Percentiles rank a stretch among this genome's conserved stretches.
These are phyloP conservation scores for Cryptoprocta ferox DNA, from an alignment of 2,797 vertebrate species.

Conservation along the genomic window DNA sequence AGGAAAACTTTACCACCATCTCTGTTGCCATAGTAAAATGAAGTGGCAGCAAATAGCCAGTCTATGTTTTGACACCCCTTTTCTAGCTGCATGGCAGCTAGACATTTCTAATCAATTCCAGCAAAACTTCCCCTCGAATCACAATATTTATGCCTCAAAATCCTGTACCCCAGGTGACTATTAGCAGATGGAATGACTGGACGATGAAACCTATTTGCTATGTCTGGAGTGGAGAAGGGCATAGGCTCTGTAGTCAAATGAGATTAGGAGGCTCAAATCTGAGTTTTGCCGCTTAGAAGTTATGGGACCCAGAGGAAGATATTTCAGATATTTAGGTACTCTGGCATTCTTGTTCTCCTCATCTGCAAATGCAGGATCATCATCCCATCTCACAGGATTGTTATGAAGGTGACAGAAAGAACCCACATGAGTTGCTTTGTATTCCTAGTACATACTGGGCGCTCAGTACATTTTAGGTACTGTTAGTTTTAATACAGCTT, in stretches of 20 bases:
- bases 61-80: neutral
- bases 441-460: neutral
- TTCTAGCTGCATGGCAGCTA: neutral
- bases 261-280: neutral
- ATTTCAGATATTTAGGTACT: neutral
- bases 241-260: neutral
- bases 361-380: neutral
- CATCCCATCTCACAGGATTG: neutral
- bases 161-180: neutral
- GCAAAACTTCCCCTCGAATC: neutral
- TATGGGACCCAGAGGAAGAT: neutral
- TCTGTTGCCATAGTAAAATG: constrained; percentile 62
- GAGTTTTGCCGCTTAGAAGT: neutral
- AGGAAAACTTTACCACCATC: constrained; percentile 49
- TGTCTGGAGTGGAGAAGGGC: neutral
- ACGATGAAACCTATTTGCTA: neutral
- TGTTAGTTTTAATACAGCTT: neutral
- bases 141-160: constrained; percentile 31
- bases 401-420: neutral
- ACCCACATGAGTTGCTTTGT: neutral
- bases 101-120: constrained; percentile 54
- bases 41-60: constrained; percentile 17
- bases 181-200: neutral
- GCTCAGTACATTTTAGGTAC: neutral
- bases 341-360: neutral